Percentiles rank a stretch among this genome's conserved stretches.
These are phyloP conservation scores for Syritta pipiens DNA, from an alignment of 2,888 invertebrate species.

Conservation along the genomic window DNA sequence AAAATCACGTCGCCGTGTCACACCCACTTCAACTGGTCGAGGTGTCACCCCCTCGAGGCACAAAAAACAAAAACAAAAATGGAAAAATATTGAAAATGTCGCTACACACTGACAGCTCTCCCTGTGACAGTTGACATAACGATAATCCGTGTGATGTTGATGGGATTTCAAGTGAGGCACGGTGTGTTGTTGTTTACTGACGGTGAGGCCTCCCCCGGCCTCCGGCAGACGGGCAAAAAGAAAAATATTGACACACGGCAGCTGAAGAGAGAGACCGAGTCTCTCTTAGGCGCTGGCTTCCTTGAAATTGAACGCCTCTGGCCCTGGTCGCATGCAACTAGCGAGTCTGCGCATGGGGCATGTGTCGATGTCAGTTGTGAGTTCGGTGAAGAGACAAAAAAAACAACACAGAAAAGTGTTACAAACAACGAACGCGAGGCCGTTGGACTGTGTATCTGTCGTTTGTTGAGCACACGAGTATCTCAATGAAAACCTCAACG, in stretches of 20 bases:
- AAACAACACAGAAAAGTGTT: constrained; percentile 17
- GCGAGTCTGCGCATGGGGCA: constrained; percentile 31
- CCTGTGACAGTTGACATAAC: constrained; percentile 40
- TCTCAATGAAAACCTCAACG: constrained; percentile 14
- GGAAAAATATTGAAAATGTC: constrained; percentile 23
- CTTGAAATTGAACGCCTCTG: constrained; percentile 9
- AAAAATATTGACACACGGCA: background rate
- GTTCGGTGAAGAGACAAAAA: constrained; percentile 30
- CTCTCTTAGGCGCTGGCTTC: background rate
- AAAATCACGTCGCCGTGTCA: constrained; percentile 24
- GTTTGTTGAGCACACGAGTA: background rate
- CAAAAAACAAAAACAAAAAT: background rate
- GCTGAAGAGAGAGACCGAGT: constrained; percentile 1
- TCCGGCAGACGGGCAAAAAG: no score
- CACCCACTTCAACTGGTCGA: constrained; percentile 10
- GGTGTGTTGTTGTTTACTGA: constrained; percentile 27
- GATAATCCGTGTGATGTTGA: constrained; percentile 19
- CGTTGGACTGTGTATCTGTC: background rate
- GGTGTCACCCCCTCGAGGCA: constrained; percentile 1
- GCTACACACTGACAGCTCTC: constrained; percentile 41
- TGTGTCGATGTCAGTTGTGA: background rate
- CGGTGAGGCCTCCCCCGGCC: no score
- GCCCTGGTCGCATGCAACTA: constrained; percentile 15
- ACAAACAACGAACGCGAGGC: background rate
- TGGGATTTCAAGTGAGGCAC: background rate